Evolutionary conservation across 2,113 vertebrate genomes (phyloP).

Genomic region (Planiliza haematocheilus): DNA sequence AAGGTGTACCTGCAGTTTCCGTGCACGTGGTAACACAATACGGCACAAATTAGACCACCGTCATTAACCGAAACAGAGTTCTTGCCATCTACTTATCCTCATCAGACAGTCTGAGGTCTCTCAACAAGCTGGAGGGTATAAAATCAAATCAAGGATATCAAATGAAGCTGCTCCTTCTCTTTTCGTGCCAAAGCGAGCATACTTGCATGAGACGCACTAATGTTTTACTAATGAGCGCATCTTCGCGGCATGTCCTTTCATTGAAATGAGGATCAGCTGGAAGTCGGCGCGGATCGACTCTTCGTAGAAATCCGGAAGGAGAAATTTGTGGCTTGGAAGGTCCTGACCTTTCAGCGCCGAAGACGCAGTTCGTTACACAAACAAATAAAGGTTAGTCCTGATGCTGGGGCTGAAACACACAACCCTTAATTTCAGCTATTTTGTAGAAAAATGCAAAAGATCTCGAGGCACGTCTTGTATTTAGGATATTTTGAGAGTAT

Average conservation of each 20-base stretch:
- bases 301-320: not conserved
- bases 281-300: not conserved
- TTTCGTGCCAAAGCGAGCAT: constrained; percentile 10
- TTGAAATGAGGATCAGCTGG: constrained; percentile 16
- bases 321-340: not conserved
- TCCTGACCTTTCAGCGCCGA: constrained; percentile 53
- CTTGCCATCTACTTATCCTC: constrained; percentile 24
- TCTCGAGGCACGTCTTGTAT: not conserved
- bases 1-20: constrained; percentile 48
- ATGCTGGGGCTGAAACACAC: constrained; percentile 9
- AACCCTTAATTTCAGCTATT: not conserved
- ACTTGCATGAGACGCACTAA: not conserved
- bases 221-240: constrained; percentile 61
- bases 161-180: constrained; percentile 37
- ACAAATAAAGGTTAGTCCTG: constrained; percentile 9
- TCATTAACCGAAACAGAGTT: constrained; percentile 38
- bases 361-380: constrained; percentile 48
- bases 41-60: constrained; percentile 48
- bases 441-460: too few species aligned
- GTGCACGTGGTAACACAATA: constrained; percentile 59
- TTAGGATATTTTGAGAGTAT: not conserved
- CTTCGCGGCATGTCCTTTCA: constrained; percentile 11
- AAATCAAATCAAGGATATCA: constrained; percentile 65
- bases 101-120: constrained; percentile 50
- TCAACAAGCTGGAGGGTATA: constrained; percentile 21